A percentile compares a stretch with the other conserved stretches of the same genome.
Conservation (phyloP, 2,797 vertebrate species). For the Pantherophis alleghaniensis region DNA sequence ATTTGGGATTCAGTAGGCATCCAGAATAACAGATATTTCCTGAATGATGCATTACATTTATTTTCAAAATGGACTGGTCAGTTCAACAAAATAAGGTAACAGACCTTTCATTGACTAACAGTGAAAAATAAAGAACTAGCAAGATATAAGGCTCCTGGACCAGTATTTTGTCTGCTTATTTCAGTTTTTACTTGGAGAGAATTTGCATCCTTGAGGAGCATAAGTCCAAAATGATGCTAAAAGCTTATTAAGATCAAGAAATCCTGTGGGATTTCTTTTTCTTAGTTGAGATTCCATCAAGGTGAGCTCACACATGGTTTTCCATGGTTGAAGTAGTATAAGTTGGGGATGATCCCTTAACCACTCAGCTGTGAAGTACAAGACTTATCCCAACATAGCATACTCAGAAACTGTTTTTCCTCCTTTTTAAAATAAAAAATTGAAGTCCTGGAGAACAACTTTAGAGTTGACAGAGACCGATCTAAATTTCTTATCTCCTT, state of each 20-base stretch:
- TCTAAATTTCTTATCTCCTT: neutral
- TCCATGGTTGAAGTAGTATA: neutral
- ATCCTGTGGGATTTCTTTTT: neutral
- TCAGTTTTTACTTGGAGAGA: neutral
- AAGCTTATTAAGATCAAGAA: neutral
- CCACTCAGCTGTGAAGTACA: neutral
- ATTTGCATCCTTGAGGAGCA: neutral
- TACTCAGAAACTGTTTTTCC: neutral
- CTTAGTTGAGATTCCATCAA: neutral
- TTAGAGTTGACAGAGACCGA: neutral
- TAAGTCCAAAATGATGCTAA: neutral
- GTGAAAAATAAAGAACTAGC: neutral
- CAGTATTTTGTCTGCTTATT: neutral
- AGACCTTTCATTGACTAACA: neutral
- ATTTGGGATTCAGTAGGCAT: neutral
- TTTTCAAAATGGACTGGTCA: neutral
- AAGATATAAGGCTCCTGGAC: neutral
- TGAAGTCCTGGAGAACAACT: neutral
- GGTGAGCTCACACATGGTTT: neutral
- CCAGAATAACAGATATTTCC: neutral
- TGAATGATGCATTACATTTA: neutral
- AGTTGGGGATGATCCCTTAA: neutral
- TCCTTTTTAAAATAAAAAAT: neutral
- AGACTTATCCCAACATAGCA: neutral
- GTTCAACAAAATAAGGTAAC: neutral